These are phyloP conservation scores for Cephalophus harveyi DNA, from an alignment of 2,113 vertebrate genomes.

Conservation along the genomic window DNA sequence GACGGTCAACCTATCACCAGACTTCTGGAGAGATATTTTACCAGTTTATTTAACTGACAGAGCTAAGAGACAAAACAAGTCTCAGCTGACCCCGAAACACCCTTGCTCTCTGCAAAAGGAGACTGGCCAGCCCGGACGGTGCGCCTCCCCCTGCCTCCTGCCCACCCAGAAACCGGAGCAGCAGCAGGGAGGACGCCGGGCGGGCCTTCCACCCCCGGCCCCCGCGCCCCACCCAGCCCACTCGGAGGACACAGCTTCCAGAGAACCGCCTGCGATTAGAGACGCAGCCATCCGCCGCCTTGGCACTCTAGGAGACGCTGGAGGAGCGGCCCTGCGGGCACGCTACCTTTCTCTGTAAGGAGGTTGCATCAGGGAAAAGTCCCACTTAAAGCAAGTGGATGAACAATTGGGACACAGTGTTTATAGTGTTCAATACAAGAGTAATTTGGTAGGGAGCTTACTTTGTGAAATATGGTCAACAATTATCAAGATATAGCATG, in stretches of 20 bases:
- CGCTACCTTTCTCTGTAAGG: background rate
- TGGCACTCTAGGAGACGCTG: background rate
- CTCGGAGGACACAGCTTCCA: background rate
- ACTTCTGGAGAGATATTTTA: background rate
- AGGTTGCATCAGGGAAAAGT: background rate
- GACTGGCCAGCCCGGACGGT: rapidly evolving
- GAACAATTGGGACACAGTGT: background rate
- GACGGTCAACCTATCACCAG: background rate
- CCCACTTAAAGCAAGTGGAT: background rate
- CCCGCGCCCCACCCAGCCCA: too few species aligned
- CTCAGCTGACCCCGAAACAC: background rate
- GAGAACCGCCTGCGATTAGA: background rate
- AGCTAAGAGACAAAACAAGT: background rate
- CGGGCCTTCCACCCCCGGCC: rapidly evolving
- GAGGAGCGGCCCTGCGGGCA: rapidly evolving
- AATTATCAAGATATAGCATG: background rate
- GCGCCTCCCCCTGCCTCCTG: rapidly evolving
- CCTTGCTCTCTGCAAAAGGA: background rate
- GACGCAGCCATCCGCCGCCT: rapidly evolving
- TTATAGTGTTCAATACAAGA: background rate
- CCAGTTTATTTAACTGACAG: background rate
- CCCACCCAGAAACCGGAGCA: background rate
- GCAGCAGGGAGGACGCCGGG: too few species aligned
- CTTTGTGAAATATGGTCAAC: background rate
- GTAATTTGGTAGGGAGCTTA: background rate